Evolutionary conservation across 2,797 vertebrate genomes (phyloP).

Genomic region (Macrochelys suwanniensis): DNA sequence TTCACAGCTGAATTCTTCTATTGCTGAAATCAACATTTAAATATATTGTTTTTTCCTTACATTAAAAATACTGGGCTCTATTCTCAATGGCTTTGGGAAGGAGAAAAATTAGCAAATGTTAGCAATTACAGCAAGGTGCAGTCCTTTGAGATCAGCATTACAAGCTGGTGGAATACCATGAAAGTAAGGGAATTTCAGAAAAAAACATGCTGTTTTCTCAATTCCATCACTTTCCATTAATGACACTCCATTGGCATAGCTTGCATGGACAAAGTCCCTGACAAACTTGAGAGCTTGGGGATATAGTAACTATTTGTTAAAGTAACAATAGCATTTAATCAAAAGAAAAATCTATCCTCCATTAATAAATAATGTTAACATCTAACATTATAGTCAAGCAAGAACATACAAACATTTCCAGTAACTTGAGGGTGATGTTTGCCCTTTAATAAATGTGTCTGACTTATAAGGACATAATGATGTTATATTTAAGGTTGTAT

Average conservation of each 20-base stretch:
- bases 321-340: slow-evolving; percentile 80
- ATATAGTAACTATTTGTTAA: slow-evolving; percentile 78
- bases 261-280: slow-evolving; percentile 64
- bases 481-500: slow-evolving; percentile 40
- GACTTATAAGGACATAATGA: slow-evolving; percentile 53
- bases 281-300: slow-evolving; percentile 66
- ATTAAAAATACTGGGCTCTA: slow-evolving; percentile 7
- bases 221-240: slow-evolving; percentile 73
- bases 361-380: slow-evolving; percentile 79
- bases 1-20: slow-evolving; percentile 39
- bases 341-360: slow-evolving; percentile 74
- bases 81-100: slow-evolving; percentile 36
- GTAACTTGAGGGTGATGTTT: slow-evolving; percentile 62
- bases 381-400: slow-evolving; percentile 71
- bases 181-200: slow-evolving; percentile 53
- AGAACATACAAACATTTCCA: slow-evolving; percentile 67
- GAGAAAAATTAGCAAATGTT: slow-evolving; percentile 40
- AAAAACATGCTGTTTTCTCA: slow-evolving; percentile 39
- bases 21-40: slow-evolving; percentile 53
- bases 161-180: slow-evolving; percentile 49
- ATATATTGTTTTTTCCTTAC: neutral
- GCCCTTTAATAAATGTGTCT: slow-evolving; percentile 53
- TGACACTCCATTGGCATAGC: slow-evolving; percentile 68
- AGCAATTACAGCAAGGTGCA: slow-evolving; percentile 51
- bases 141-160: slow-evolving; percentile 57